Evolutionary conservation across 2,113 vertebrate species (phyloP).

Genomic region (Circaetus cinerascens): DNA sequence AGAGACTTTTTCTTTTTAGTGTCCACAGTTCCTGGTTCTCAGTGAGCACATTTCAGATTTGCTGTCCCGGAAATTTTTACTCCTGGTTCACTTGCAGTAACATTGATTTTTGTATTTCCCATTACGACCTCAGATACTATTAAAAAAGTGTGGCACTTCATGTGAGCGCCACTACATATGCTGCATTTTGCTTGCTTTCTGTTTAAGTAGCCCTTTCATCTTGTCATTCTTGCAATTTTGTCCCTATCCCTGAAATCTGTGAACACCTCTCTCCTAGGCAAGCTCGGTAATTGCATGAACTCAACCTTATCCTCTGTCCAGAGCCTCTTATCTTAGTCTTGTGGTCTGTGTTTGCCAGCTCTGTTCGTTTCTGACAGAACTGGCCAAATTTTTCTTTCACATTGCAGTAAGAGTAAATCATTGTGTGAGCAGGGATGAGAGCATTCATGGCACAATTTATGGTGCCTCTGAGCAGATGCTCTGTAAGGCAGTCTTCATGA

Average conservation of each 20-base stretch:
- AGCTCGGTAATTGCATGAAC: background rate
- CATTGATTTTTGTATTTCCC: background rate
- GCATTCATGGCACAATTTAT: background rate
- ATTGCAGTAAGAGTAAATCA: background rate
- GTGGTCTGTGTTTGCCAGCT: background rate
- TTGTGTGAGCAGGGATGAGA: background rate
- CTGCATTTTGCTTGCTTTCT: background rate
- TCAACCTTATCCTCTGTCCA: background rate
- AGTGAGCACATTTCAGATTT: background rate
- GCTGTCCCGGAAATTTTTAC: background rate
- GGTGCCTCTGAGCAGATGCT: background rate
- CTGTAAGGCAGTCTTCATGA: background rate
- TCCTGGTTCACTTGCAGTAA: background rate
- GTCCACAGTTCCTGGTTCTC: background rate
- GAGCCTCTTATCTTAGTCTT: background rate
- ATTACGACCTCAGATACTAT: background rate
- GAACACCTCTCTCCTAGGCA: background rate
- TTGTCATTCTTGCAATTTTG: background rate
- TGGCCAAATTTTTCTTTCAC: background rate
- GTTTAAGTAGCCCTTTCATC: background rate
- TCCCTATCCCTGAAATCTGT: background rate
- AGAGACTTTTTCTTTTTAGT: background rate
- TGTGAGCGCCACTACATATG: fast-evolving
- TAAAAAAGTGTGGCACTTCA: background rate
- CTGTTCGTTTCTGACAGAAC: background rate